Base-by-base conservation (phyloP, 2,113 vertebrate species). In the Alligator sinensis region DNA sequence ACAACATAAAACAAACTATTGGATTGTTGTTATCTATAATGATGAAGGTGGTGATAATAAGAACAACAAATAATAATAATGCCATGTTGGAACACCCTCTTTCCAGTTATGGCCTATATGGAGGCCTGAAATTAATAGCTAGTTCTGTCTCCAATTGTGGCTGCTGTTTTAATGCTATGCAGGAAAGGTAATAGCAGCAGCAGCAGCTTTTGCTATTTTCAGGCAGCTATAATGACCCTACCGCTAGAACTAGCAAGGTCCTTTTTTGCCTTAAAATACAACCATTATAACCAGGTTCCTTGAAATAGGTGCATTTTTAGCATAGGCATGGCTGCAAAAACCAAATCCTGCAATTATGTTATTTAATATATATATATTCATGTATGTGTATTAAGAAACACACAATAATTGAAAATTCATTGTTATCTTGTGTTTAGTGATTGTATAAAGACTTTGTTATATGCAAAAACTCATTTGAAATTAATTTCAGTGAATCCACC, bases 341-440 rank as follows among this genome's bases (percentile, higher is more conserved):
- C 21, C 30, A 70, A 70, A 70, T 19, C 30, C 30, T 21, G 6
- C 19, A 70, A 19, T 70, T n/a, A 6, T 34, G 19, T 68, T 68
- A 17, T 68, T 17, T 30, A 68, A 7, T 17, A 30, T 30, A 15
- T 68, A 28, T 19, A 19, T 30, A 11, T 5, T 18, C 30, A 30
- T 68, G 30, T 68, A 68, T 28, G 47, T 47, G 47, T 9, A 47
- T 47, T 47, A 47, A 47, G 47, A 47, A 3, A 9, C 47, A 47
- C 47, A 47, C 47, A 59, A 7, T 6, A 75, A 18, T 2, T 2
- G 24, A 80, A 81, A 54, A 77, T 70, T 28, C 30, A 11, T 63
- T 0, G 2, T 17, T 7, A 8, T 60, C 70, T 90, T 27, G 59
- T 87, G 14, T n/a, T 15, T 0, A 0, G 12, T 4, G 4, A 24